These are phyloP conservation scores for Drosophila percnosoma DNA, from an alignment of 2,888 invertebrate species.

Conservation along the genomic window DNA sequence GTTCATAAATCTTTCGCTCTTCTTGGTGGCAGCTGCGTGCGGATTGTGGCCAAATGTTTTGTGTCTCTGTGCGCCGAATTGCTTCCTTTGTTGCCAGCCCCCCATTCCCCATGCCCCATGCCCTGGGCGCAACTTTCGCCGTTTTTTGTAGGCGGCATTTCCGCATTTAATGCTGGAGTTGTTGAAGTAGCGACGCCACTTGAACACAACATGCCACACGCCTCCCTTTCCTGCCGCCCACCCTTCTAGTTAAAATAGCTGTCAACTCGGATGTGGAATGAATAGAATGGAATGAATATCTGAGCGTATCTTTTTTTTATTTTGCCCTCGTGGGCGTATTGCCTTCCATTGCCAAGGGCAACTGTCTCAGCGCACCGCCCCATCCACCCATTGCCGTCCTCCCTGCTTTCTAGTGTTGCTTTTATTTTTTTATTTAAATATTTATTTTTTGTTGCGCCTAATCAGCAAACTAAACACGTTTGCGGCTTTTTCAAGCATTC, in stretches of 20 bases:
- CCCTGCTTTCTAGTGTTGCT: constrained; percentile 2
- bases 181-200: constrained; percentile 55
- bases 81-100: constrained; percentile 24
- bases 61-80: constrained; percentile 27
- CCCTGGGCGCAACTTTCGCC: constrained; percentile 30
- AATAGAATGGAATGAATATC: constrained; percentile 18
- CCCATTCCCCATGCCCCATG: not conserved
- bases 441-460: constrained; percentile 42
- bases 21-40: constrained; percentile 24
- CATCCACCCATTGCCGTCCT: constrained; percentile 1
- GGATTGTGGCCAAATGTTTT: constrained; percentile 37
- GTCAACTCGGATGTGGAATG: constrained; percentile 24
- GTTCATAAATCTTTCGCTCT: constrained; percentile 45
- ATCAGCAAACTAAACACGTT: constrained; percentile 65
- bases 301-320: constrained; percentile 27
- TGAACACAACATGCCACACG: constrained; percentile 42
- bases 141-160: constrained; percentile 29
- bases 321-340: constrained; percentile 15
- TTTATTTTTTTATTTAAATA: not conserved
- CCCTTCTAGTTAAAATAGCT: constrained; percentile 32
- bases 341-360: constrained; percentile 59
- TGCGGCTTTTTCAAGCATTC: constrained; percentile 46
- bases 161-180: constrained; percentile 44
- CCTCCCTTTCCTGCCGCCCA: not conserved
- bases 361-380: constrained; percentile 38